Percentiles rank a stretch among this genome's conserved stretches.
Evolutionary conservation across 2,797 vertebrate species (phyloP).

Genomic region (Epinephelus awoara): DNA sequence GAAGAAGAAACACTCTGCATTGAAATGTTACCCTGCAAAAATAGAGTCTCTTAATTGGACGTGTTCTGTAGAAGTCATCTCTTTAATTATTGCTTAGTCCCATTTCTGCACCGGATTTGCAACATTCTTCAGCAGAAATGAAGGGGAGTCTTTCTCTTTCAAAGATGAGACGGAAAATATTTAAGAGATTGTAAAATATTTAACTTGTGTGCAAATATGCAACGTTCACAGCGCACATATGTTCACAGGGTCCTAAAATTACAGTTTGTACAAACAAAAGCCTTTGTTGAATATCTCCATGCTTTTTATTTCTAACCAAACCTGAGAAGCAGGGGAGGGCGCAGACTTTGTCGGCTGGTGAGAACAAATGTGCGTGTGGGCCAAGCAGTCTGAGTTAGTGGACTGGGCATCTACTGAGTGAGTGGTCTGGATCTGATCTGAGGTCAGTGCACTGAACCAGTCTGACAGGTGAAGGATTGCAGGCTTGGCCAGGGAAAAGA

Average conservation of each 20-base stretch:
- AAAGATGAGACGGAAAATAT: slow-evolving; percentile 26
- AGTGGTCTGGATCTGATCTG: slow-evolving; percentile 71
- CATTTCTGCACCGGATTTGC: slow-evolving; percentile 45
- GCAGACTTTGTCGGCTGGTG: slow-evolving; percentile 32
- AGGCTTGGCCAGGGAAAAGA: slow-evolving; percentile 63
- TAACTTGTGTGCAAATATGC: slow-evolving; percentile 4
- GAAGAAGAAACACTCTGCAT: slow-evolving; percentile 28
- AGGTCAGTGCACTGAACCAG: slow-evolving; percentile 61
- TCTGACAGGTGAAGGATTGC: slow-evolving; percentile 76
- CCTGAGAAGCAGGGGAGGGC: not conserved
- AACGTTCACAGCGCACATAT: not conserved
- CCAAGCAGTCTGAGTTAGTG: slow-evolving; percentile 50
- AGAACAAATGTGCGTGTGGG: slow-evolving; percentile 52
- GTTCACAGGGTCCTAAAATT: not conserved
- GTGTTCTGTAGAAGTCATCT: slow-evolving; percentile 40
- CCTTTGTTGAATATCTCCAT: not conserved
- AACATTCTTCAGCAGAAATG: slow-evolving; percentile 13
- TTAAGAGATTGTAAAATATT: slow-evolving; percentile 10
- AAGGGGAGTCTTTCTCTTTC: not conserved
- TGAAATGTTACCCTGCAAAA: slow-evolving; percentile 46
- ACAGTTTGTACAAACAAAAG: not conserved
- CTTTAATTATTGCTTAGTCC: slow-evolving; percentile 56
- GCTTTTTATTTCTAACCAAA: not conserved
- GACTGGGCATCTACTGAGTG: slow-evolving; percentile 47
- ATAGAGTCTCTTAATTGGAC: slow-evolving; percentile 59